Percentiles rank a stretch among this genome's conserved stretches.
Evolutionary conservation across 2,888 invertebrate genomes (phyloP).

Genomic region (Mythimna pallens): DNA sequence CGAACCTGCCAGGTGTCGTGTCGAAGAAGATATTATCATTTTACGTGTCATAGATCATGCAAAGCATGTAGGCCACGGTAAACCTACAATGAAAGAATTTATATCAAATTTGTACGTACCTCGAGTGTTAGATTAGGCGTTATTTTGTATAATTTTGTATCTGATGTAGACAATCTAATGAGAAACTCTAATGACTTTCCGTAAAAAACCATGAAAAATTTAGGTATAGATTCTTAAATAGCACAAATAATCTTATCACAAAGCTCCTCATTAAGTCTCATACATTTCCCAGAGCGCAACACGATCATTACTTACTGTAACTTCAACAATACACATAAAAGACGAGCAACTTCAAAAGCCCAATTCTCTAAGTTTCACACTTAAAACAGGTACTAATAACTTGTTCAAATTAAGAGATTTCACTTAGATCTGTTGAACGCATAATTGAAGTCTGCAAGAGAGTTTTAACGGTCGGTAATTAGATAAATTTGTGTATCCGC

Average conservation of each 20-base stretch:
- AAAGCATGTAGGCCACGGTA: neutral
- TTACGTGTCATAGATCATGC: constrained; percentile 26
- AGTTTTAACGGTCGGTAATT: constrained; percentile 68
- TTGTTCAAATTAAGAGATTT: constrained; percentile 70
- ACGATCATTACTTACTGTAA: constrained; percentile 28
- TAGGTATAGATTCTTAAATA: neutral
- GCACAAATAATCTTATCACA: constrained; percentile 1
- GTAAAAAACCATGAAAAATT: neutral
- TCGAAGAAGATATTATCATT: constrained; percentile 31
- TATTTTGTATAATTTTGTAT: neutral
- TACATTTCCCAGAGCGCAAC: constrained; percentile 17
- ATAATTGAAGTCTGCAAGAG: constrained; percentile 64
- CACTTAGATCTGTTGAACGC: constrained; percentile 67
- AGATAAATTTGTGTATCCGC: constrained; percentile 67
- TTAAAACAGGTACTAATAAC: constrained; percentile 69
- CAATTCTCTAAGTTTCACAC: constrained; percentile 56
- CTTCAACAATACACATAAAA: constrained; percentile 47
- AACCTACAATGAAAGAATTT: constrained; percentile 1
- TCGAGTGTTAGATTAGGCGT: neutral
- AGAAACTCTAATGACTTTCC: too few species aligned
- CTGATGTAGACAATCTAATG: neutral
- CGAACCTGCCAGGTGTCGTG: constrained; percentile 51
- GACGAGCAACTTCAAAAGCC: constrained; percentile 51
- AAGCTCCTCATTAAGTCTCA: constrained; percentile 5
- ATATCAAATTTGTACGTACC: neutral